These are phyloP conservation scores for Ceratoteleas bidentatus DNA, from an alignment of 1,140 invertebrate species.

Conservation along the genomic window DNA sequence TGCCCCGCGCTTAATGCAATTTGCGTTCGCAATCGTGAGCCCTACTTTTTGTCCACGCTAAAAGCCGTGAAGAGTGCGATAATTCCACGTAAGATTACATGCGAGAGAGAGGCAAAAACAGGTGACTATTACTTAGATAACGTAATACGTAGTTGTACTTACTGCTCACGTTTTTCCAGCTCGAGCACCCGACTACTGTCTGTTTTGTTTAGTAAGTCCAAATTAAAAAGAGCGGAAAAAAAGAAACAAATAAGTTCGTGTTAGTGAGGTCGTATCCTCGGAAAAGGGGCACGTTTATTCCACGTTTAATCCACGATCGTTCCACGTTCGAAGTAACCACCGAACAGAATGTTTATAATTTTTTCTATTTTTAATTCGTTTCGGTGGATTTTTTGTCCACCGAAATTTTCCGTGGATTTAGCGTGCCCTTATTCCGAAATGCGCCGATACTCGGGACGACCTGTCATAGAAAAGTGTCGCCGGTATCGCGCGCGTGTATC, in stretches of 20 bases:
- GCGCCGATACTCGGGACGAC: slow-evolving; percentile 17
- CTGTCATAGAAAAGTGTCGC: slow-evolving; percentile 13
- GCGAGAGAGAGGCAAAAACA: slow-evolving; percentile 24
- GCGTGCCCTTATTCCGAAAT: slow-evolving; percentile 8
- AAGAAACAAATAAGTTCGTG: slow-evolving; percentile 80
- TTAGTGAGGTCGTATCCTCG: slow-evolving; percentile 71
- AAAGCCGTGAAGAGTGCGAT: slow-evolving; percentile 42
- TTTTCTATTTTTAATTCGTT: too few relatives aligned
- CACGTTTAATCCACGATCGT: neutral
- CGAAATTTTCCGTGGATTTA: neutral
- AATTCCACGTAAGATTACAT: slow-evolving; percentile 39
- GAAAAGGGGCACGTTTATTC: slow-evolving; percentile 25
- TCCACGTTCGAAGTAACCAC: neutral
- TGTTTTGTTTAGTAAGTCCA: slow-evolving; percentile 80
- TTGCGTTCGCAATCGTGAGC: slow-evolving; percentile 33
- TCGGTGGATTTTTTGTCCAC: too few relatives aligned
- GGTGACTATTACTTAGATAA: slow-evolving; percentile 56
- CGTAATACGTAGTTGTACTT: slow-evolving; percentile 82
- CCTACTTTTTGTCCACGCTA: slow-evolving; percentile 32
- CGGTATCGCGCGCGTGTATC: slow-evolving; percentile 16
- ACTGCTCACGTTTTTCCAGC: slow-evolving; percentile 92
- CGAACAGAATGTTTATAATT: too few relatives aligned
- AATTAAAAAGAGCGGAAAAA: slow-evolving; percentile 81
- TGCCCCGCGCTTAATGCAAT: slow-evolving; percentile 33
- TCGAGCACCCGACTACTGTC: slow-evolving; percentile 89